Evolutionary conservation across 2,797 vertebrate species (phyloP).

Genomic region (Tapera naevia): DNA sequence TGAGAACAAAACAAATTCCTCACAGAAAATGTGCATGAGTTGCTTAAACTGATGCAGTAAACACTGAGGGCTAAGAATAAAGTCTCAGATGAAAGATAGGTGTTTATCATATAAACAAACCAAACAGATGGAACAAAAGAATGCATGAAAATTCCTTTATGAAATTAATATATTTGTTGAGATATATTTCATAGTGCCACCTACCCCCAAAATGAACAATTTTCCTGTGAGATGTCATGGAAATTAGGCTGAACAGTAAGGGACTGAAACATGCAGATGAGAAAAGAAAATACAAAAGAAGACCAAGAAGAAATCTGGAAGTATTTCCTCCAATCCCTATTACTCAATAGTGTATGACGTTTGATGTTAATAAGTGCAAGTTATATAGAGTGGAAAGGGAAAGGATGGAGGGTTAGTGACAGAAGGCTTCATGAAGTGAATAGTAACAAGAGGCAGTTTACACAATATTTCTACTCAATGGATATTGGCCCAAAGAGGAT

Average conservation of each 20-base stretch:
- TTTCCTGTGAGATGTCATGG: not conserved
- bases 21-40: not conserved
- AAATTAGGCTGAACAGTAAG: not conserved
- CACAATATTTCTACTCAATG: not conserved
- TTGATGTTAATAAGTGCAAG: not conserved
- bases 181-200: not conserved
- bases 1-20: not conserved
- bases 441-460: not conserved
- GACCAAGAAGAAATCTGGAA: not conserved
- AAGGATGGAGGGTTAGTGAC: not conserved
- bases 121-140: slow-evolving; percentile 31
- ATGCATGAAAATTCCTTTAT: not conserved
- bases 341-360: not conserved
- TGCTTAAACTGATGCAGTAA: slow-evolving; percentile 4
- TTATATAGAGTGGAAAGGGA: not conserved
- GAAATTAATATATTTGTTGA: not conserved
- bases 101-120: slow-evolving; percentile 2
- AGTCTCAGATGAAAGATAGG: not conserved
- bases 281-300: not conserved
- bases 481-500: not conserved
- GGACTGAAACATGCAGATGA: not conserved
- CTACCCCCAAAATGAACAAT: not conserved
- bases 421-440: not conserved
- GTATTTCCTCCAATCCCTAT: not conserved
- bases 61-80: not conserved